phyloP scores from a whole-genome alignment of 35 echinoderm and acorn worm species.

The Anneissia japonica region DNA sequence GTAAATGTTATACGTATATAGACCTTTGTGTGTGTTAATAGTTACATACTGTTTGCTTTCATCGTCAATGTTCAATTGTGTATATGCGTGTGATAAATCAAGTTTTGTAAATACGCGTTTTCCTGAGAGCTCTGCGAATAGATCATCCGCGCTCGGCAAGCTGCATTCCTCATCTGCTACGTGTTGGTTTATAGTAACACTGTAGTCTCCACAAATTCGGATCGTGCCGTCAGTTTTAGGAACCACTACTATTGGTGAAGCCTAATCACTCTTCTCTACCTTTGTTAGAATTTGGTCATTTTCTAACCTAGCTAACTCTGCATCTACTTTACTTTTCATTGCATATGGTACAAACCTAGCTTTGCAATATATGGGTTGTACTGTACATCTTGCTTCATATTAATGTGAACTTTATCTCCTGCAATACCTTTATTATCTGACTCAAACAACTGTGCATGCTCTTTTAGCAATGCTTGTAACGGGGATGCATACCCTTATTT shows the following conservation, averaged over 20 bases:
- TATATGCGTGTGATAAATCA: conserved; percentile 59
- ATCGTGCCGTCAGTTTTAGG: conserved; percentile 60
- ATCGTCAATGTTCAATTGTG: conserved; percentile 41
- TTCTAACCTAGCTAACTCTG: conserved; percentile 27
- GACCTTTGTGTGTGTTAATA: conserved; percentile 37
- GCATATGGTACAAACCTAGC: conserved; percentile 22
- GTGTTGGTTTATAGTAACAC: conserved; percentile 27
- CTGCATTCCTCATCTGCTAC: conserved; percentile 39
- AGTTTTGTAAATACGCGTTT: conserved; percentile 38
- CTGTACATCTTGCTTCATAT: background rate
- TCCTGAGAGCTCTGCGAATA: conserved; percentile 51
- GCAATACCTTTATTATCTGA: too few species aligned
- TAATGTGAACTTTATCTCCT: background rate
- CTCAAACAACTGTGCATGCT: background rate
- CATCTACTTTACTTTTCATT: conserved; percentile 1
- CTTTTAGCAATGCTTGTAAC: background rate
- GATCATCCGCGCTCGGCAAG: conserved; percentile 52
- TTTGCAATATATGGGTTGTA: background rate
- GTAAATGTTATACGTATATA: conserved; percentile 12
- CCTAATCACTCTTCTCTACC: conserved; percentile 60
- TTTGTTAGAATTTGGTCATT: conserved; percentile 10
- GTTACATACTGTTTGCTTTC: conserved; percentile 47
- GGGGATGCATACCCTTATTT: background rate
- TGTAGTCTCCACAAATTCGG: conserved; percentile 64
- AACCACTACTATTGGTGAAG: conserved; percentile 63